Evolutionary conservation across 2,797 vertebrate species (phyloP).

Genomic region (Myiotriccus ornatus): DNA sequence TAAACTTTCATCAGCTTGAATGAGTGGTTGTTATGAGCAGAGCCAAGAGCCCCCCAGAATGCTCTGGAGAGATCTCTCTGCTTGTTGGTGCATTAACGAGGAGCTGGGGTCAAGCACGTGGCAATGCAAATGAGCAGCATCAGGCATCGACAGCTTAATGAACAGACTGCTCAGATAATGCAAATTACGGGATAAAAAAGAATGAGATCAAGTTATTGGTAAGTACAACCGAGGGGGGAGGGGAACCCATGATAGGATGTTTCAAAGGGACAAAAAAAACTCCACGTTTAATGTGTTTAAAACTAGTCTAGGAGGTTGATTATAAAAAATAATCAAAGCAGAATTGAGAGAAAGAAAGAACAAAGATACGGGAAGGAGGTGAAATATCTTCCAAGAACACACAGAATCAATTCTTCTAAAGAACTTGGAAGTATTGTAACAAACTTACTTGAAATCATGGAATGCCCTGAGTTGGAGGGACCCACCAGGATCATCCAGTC

Average conservation of each 20-base stretch:
- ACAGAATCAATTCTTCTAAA: accelerated
- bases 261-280: neutral
- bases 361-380: neutral
- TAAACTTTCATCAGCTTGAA: constrained; percentile 76
- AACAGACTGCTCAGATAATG: constrained; percentile 73
- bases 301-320: neutral
- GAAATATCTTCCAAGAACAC: neutral
- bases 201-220: constrained; percentile 55
- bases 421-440: accelerated
- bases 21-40: constrained; percentile 74
- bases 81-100: constrained; percentile 60
- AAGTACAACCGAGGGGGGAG: neutral
- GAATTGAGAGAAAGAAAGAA: neutral
- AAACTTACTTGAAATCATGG: neutral
- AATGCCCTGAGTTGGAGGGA: neutral
- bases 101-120: constrained; percentile 78
- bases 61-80: constrained; percentile 70
- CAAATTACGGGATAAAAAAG: constrained; percentile 72
- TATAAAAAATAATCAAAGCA: neutral
- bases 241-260: neutral
- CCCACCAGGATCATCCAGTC: neutral
- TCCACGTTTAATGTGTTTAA: neutral
- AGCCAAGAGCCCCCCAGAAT: constrained; percentile 77
- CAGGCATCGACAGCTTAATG: constrained; percentile 73
- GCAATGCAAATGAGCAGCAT: constrained; percentile 81